Percentiles rank a stretch among this genome's conserved stretches.
Evolutionary conservation across 2,888 invertebrate genomes (phyloP).

Genomic region (Stramonita haemastoma): DNA sequence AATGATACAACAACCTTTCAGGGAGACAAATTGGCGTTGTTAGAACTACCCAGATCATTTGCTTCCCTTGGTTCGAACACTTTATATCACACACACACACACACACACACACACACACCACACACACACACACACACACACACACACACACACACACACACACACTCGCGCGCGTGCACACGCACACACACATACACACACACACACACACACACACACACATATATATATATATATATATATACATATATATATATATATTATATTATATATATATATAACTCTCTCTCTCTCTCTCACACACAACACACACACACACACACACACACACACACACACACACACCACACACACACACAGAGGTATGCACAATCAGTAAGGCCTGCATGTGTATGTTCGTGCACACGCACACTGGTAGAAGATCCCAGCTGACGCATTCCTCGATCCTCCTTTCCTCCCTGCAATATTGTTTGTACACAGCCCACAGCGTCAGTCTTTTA

Average conservation of each 20-base stretch:
- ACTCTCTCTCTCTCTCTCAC: not conserved
- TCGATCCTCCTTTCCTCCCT: too few species aligned
- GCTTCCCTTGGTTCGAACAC: too few species aligned
- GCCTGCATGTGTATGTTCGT: not conserved
- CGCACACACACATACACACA: not conserved
- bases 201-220: not conserved
- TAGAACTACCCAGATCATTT: not conserved
- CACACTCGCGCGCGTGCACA: not conserved
- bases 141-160: too few species aligned
- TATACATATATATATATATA: not conserved
- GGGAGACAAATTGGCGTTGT: not conserved
- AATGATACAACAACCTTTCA: not conserved
- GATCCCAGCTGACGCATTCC: too few species aligned
- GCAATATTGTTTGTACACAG: too few species aligned
- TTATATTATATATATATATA: not conserved
- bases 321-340: slow-evolving; percentile 1
- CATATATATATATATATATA: not conserved
- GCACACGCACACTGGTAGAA: not conserved
- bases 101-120: not conserved
- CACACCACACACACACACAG: slow-evolving; percentile 5
- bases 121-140: not conserved
- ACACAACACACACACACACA: not conserved
- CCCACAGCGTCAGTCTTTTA: too few species aligned
- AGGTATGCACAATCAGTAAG: not conserved
- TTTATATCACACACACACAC: not conserved